Base-by-base conservation (phyloP, 2,888 invertebrate species). In the Melinopterus prodromus region DNA sequence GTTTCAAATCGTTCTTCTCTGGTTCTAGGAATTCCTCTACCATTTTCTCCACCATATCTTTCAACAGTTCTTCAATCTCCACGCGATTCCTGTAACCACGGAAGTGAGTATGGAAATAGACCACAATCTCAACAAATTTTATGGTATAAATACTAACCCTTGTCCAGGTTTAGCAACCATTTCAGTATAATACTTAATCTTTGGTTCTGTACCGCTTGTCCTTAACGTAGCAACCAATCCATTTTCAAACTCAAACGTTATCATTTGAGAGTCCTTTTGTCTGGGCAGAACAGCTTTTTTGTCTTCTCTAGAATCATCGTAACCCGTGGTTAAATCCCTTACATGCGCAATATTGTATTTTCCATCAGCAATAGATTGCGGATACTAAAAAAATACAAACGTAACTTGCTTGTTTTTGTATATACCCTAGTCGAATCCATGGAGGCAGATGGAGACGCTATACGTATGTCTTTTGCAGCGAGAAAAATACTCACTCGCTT, bases 171-270 rank as follows among this genome's bases (percentile, higher is more conserved):
- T 88, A 80, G 95, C 94, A 83, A 96, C 94, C 79, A 97, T 91
- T 89, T 99, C 99, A 0, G 97, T 95, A 90, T 99, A 99, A 90
- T 98, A 99, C 90, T 99, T 99, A 85, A 99, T 93, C 90, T 99
- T 99, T 71, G 99, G 99, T 89, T 99, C 99, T 0, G 99, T 99
- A 74, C 99, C 99, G 88, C 98, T 98, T 0, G 99, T 98, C 83
- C 99, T 92, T 53, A 99, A 90, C 0, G 98, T 99, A 1, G 96
- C 93, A 7, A 95, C 93, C 82, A 97, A 92, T 0, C 98, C 98
- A 89, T 96, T 97, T 78, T 92, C 91, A 89, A 99, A 98, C 7
- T 93, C 93, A 89, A 99, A 98, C 9, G 98, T 98, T 78, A 99
- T 94, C 99, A 99, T 99, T 90, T 99, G 95, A 83, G 91, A 91